Conservation (phyloP, 2,113 vertebrate genomes). For the Tretioscincus oriximinensis region DNA sequence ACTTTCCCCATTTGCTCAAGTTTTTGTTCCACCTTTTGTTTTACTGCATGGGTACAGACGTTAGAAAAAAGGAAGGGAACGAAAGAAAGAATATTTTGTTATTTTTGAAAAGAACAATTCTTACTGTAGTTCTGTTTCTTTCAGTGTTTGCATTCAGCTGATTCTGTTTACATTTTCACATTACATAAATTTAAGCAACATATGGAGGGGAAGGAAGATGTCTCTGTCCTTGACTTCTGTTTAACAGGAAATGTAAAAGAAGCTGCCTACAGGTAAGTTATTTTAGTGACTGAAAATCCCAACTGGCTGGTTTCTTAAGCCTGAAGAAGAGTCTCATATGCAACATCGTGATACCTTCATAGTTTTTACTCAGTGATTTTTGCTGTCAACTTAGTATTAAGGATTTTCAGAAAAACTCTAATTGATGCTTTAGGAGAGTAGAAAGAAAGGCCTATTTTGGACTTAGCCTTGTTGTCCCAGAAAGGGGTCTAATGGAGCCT, state of each 20-base stretch:
- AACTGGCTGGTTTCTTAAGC: neutral
- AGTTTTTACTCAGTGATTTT: neutral
- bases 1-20: slow-evolving; percentile 87
- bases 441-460: too few relatives aligned
- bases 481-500: too few relatives aligned
- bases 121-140: neutral
- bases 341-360: neutral
- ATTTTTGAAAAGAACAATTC: slow-evolving; percentile 11
- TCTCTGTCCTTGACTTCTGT: neutral
- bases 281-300: neutral
- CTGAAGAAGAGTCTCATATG: neutral
- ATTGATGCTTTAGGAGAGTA: too few relatives aligned
- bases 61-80: neutral
- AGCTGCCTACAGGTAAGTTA: neutral
- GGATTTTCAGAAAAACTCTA: too few relatives aligned
- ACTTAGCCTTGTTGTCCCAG: too few relatives aligned
- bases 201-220: neutral
- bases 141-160: neutral
- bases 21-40: slow-evolving; percentile 87
- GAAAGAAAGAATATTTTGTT: neutral
- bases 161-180: neutral
- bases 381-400: too few relatives aligned
- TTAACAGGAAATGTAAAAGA: neutral
- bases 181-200: neutral
- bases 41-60: slow-evolving; percentile 71